These are phyloP conservation scores for Chlamydotis undulata DNA, from an alignment of 2,113 vertebrate species.

Conservation along the genomic window DNA sequence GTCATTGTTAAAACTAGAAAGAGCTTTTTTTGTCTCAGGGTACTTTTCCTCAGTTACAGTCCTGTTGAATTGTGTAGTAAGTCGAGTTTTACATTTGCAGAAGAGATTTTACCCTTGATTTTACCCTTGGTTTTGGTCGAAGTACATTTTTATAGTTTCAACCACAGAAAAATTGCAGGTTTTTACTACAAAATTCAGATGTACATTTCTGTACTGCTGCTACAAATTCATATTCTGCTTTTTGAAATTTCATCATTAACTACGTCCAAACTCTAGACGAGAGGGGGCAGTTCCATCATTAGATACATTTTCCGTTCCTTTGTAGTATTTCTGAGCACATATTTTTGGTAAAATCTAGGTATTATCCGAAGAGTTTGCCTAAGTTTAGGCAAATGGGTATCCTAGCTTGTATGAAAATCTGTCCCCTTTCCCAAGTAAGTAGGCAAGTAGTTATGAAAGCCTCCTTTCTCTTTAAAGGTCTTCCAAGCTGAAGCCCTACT, in stretches of 20 bases:
- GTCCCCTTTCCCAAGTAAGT: background rate
- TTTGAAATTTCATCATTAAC: background rate
- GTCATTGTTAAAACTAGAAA: background rate
- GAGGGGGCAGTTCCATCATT: background rate
- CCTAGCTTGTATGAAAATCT: background rate
- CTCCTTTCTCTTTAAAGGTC: background rate
- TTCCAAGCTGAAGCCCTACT: background rate
- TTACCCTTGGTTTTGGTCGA: background rate
- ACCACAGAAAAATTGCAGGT: background rate
- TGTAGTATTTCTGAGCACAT: background rate
- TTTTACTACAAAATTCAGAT: background rate
- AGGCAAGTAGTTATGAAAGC: background rate
- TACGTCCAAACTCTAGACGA: background rate
- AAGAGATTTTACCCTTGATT: background rate
- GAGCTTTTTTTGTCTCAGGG: background rate
- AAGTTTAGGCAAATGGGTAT: background rate
- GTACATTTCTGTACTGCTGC: background rate
- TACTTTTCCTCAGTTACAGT: background rate
- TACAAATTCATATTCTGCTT: background rate
- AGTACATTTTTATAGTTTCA: background rate
- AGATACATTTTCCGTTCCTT: background rate
- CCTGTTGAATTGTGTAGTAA: background rate
- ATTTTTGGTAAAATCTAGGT: background rate
- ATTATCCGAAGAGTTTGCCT: background rate
- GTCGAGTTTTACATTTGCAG: background rate